Evolutionary conservation across 1,140 invertebrate genomes (phyloP).

Genomic region (Harlomillsia oculata): DNA sequence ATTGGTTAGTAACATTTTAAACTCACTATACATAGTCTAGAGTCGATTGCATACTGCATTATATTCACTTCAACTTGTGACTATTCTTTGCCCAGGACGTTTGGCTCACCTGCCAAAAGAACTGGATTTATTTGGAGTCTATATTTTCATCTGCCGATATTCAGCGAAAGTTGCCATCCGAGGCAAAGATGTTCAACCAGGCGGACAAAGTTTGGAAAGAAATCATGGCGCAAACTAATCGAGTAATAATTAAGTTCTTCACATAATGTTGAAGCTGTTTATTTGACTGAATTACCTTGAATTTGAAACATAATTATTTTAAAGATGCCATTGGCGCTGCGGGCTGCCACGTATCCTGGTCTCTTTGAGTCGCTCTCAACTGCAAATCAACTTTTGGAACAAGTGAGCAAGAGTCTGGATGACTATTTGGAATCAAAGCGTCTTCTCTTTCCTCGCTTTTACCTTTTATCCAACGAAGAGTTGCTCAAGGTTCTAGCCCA

Average conservation of each 20-base stretch:
- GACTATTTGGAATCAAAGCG: slow-evolving; percentile 78
- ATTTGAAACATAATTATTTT: neutral
- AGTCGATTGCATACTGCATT: slow-evolving; percentile 2
- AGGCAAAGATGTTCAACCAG: slow-evolving; percentile 68
- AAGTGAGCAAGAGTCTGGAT: slow-evolving; percentile 70
- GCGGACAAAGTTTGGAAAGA: slow-evolving; percentile 82
- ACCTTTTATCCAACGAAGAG: slow-evolving; percentile 90
- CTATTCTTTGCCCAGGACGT: slow-evolving; percentile 52
- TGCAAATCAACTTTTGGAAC: slow-evolving; percentile 66
- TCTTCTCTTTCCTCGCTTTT: slow-evolving; percentile 81
- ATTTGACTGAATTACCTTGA: neutral
- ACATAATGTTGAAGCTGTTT: neutral
- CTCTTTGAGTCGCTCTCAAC: slow-evolving; percentile 60
- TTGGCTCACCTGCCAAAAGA: slow-evolving; percentile 71
- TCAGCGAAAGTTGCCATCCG: slow-evolving; percentile 70
- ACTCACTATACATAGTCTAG: neutral
- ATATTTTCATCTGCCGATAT: slow-evolving; percentile 85
- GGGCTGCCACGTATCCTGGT: slow-evolving; percentile 53
- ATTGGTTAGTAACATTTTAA: slow-evolving; percentile 45
- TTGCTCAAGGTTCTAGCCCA: slow-evolving; percentile 83
- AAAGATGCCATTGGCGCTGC: slow-evolving; percentile 59
- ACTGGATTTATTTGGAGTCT: slow-evolving; percentile 76
- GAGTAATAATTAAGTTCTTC: slow-evolving; percentile 42
- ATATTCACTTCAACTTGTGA: neutral
- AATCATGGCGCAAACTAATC: slow-evolving; percentile 61